Evolutionary conservation across 1,140 invertebrate species (phyloP), one percentile per base, ranked within the genome.

Genomic region (Monomorium pharaonis): DNA sequence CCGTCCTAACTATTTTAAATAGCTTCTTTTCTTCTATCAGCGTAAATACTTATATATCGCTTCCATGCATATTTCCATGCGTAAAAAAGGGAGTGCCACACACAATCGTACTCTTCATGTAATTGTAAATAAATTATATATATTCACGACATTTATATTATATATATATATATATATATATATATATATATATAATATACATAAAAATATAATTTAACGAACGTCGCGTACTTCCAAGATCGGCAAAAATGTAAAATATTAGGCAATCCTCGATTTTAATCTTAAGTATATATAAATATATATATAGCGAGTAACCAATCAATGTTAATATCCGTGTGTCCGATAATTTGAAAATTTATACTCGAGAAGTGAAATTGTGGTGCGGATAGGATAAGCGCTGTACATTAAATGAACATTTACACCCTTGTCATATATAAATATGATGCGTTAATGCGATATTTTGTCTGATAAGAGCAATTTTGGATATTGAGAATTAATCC

Each of bases 201-300:
- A 85, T 88, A 88, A 67, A 88, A 67, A 70, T 62, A 69, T 86
- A 90, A 89, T 51, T 33, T 77, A 88, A 85, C 75, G 30, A 86
- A 87, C 60, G 47, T 76, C 60, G 37, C 63, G 84, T 91, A 91
- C 88, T 92, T 92, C 86, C 86, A 89, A 87, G 60, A 78, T 87
- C 70, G 83, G 37, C 81, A 88, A 81, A 86, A 80, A 81, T 92
- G 89, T 91, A 90, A 86, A 37, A 86, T 89, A 90, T 81, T 72
- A 84, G 72, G 60, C 67, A 49, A 87, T 47, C 72, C 74, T 76
- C 74, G 62, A 87, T 33, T 47, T 54, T 89, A 89, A 88, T 42
- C 5, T 56, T 74, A 86, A 84, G 75, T 12, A 58, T 10, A 51
- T 37, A 37, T 7, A 37, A 6, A 37, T 37, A 10, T 54, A 51